Conservation (phyloP, 2,113 vertebrate species). For the Engystomops pustulosus region DNA sequence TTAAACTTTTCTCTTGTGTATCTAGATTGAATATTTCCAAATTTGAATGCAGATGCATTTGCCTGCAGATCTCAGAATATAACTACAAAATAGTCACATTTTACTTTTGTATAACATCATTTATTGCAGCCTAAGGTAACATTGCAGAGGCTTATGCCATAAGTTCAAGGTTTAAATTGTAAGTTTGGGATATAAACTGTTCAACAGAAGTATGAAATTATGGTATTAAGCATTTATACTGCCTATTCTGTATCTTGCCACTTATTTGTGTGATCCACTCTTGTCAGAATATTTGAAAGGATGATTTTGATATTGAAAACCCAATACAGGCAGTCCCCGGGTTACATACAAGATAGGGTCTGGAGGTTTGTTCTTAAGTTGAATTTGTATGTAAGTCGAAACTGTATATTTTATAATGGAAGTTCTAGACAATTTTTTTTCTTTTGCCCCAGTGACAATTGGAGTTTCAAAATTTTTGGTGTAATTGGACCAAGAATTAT, state of each 20-base stretch:
- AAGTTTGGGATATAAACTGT: not conserved
- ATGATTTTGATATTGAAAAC: too few species aligned
- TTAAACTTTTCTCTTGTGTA: not conserved
- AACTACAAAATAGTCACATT: not conserved
- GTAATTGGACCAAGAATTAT: too few species aligned
- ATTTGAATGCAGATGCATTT: not conserved
- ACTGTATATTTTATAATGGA: too few species aligned
- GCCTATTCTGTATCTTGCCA: not conserved
- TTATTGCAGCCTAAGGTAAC: not conserved
- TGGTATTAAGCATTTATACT: not conserved
- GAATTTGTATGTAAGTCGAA: too few species aligned
- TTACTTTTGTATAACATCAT: not conserved
- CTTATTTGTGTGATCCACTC: not conserved
- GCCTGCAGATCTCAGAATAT: not conserved
- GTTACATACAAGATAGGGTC: too few species aligned
- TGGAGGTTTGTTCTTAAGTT: too few species aligned
- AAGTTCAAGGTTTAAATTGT: not conserved
- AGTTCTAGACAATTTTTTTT: too few species aligned
- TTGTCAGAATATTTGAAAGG: not conserved
- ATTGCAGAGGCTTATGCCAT: not conserved
- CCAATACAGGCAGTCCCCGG: too few species aligned
- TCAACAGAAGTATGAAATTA: not conserved
- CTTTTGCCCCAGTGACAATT: too few species aligned
- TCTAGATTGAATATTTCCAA: not conserved
- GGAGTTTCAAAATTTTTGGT: too few species aligned